Base-by-base conservation (phyloP, 2,113 vertebrate genomes). In the Tinamus guttatus region DNA sequence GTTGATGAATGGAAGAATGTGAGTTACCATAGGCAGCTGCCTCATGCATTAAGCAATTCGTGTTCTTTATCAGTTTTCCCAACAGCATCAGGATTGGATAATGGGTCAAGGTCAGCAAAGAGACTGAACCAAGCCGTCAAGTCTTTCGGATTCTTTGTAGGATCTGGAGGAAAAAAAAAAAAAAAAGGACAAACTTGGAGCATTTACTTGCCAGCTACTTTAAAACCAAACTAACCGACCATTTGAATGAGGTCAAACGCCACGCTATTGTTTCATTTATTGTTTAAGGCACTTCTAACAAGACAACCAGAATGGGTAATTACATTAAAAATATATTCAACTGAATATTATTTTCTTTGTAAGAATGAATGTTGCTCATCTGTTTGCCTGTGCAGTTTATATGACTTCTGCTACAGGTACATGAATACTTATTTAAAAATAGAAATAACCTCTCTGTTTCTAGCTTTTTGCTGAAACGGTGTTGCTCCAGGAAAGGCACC, bases 51-150 rank as follows among this genome's bases (percentile, higher is more conserved):
- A 93, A 99, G 98, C 85, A 99, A 98, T 94, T 99, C 98, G 1
- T 99, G 99, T 92, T 99, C 99, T 85, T 98, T 96, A 95, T 98
- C 98, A 1, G 98, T 98, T 97, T 98, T 99, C 74, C 99, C 99
- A 47, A 99, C 96, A 9, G 99, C 98, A 8, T 99, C 99, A 5
- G 99, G 99, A 90, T 99, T 99, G 69, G 99, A 98, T 88, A 99
- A 98, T 0, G 99, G 99, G 97, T 99, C 99, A 93, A 99, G 96
- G 95, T 99, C 99, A 6, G 99, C 99, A 56, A 99, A 99, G 89
- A 99, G 98, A 97, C 98, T 99, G 98, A 99, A 99, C 99, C 99
- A 99, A 18, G 98, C 98, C 4, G 98, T 99, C 92, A 99, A 98
- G 92, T 99, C 99, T 85, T 98, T 99, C 93, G 98, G 93, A 20